Evolutionary conservation across 2,888 invertebrate genomes (phyloP), one percentile per base, ranked within the genome.

Genomic region (Dioctria rufipes): DNA sequence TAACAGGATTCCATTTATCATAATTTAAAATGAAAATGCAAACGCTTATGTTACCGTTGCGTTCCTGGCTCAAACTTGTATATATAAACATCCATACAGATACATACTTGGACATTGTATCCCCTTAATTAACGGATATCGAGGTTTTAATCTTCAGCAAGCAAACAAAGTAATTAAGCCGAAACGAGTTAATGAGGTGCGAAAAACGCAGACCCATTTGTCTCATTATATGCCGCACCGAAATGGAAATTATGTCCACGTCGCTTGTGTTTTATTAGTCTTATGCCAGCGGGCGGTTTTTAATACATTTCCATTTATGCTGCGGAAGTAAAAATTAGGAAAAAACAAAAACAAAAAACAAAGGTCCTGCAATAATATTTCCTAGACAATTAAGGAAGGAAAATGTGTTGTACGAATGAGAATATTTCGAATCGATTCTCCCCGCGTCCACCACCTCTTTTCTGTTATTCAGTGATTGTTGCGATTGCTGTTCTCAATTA

Each of bases 131-230:
- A 78, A 78, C 66, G 66, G 25, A 39, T 54, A 66, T 78, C 78
- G 78, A 78, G 65, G 78, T 66, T 78, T 78, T 66, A 78, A 78
- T 78, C 66, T 78, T 78, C 66, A 51, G 8, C 66, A 40, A 66
- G 66, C 78, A 78, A 78, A 66, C 66, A 78, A 51, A 65, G 66
- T 78, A 78, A 78, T 78, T 66, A 78, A 66, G 65, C 66, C 40
- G 66, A 54, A 78, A 54, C 78, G 78, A 66, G 66, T 66, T 78
- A 78, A 78, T 78, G 66, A 78, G 78, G 78, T 78, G 78, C 61
- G 78, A 78, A 78, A 78, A 78, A 78, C 78, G 78, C 78, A 78
- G 66, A 78, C 65, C 77, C 66, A 66, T 78, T 78, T 78, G 66
- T 66, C 65, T 66, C 78, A 78, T 78, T 78, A 65, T 66, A 78